These are phyloP conservation scores for Sebastes diploproa DNA, from an alignment of 2,797 vertebrate species.

Conservation along the genomic window DNA sequence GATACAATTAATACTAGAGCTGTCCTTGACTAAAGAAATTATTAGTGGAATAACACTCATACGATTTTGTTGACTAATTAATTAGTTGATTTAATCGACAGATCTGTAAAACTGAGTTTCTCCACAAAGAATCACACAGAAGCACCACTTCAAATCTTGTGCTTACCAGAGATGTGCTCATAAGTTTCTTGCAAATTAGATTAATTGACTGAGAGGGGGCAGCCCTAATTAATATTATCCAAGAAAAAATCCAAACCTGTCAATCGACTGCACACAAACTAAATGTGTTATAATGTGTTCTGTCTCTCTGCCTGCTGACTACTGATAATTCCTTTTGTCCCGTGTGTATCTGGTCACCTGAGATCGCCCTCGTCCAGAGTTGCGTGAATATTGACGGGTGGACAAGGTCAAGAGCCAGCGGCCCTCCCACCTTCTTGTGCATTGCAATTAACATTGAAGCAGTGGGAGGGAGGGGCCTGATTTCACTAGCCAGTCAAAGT, in stretches of 20 bases:
- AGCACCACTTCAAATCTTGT: too few relatives aligned
- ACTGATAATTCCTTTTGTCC: constrained; percentile 42
- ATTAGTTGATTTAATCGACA: too few relatives aligned
- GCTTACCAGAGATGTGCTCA: too few relatives aligned
- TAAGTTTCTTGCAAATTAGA: too few relatives aligned
- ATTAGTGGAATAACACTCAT: too few relatives aligned
- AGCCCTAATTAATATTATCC: not conserved
- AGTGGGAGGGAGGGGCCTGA: constrained; percentile 65
- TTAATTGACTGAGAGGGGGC: too few relatives aligned
- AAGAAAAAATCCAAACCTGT: not conserved
- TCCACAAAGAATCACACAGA: too few relatives aligned
- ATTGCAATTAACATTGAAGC: constrained; percentile 75
- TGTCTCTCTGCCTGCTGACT: constrained; percentile 33
- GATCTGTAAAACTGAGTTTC: too few relatives aligned
- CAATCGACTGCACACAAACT: not conserved
- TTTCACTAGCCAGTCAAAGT: constrained; percentile 70
- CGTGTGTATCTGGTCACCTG: constrained; percentile 49
- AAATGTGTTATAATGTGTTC: not conserved
- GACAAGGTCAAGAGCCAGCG: constrained; percentile 77
- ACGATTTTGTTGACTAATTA: too few relatives aligned
- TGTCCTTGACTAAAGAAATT: too few relatives aligned
- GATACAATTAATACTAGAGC: not conserved
- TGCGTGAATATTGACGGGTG: constrained; percentile 57
- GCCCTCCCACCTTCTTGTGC: constrained; percentile 55
- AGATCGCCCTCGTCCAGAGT: constrained; percentile 39